phyloP scores from a whole-genome alignment of 2,888 invertebrate genomes.

The Zhuqinia jingwanae region DNA sequence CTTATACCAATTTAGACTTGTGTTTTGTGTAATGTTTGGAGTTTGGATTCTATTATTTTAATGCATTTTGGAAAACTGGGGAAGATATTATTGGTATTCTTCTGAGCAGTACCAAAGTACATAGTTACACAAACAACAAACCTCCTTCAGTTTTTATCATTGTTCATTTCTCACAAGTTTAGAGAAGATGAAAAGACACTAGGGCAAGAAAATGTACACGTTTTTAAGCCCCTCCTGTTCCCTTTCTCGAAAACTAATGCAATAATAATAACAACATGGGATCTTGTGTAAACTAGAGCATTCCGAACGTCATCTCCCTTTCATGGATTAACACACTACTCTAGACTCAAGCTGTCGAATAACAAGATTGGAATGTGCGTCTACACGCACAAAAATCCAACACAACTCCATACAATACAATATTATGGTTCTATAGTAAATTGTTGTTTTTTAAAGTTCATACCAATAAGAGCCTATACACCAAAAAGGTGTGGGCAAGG shows the following conservation, averaged over 20 bases:
- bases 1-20: background rate
- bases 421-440: too few species aligned
- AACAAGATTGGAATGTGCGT: constrained; percentile 24
- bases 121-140: too few species aligned
- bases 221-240: background rate
- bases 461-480: too few species aligned
- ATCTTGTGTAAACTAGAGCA: constrained; percentile 61
- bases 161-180: too few species aligned
- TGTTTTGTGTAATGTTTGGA: background rate
- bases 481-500: too few species aligned
- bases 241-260: constrained; percentile 6
- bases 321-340: constrained; percentile 49
- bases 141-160: constrained; percentile 1
- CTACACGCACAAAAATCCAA: background rate
- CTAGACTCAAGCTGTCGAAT: background rate
- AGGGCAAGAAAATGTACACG: background rate
- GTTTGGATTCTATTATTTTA: background rate
- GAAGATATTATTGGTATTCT: background rate
- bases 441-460: too few species aligned
- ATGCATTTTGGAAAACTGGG: background rate
- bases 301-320: constrained; percentile 46
- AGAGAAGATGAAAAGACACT: background rate
- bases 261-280: constrained; percentile 19
- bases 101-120: background rate
- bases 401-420: too few species aligned